Base-by-base conservation (phyloP, 2,797 vertebrate species). In the Leptodactylus fallax region DNA sequence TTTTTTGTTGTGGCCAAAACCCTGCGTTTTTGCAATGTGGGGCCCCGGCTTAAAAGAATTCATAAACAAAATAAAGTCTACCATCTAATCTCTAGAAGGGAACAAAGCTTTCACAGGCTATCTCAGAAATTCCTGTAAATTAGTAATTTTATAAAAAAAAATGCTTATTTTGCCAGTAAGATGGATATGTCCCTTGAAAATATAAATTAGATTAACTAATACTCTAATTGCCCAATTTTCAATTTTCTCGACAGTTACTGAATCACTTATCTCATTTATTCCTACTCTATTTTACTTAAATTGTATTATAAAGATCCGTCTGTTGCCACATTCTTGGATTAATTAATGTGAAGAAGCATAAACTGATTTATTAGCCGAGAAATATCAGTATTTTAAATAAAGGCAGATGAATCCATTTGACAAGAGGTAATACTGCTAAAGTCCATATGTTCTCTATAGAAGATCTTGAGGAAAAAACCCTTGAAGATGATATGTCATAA, bases 201-300 rank as follows among this genome's bases (percentile, higher is more conserved):
- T 45, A 63, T 51, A 27, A 85, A 85, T 78, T 78, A 78, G 58
- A 77, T 78, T 78, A 85, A 79, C 72, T 85, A 72, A 79, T 78
- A 85, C 74, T 61, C 13, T 85, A 85, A 78, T 85, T 85, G 77
- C n/a, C 23, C 72, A 65, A 79, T 85, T 27, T 77, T 47, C 21
- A 49, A 19, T 74, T 21, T 78, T 61, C 25, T 45, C 10, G 36
- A 80, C 78, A 60, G 55, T 80, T 61, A 80, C 9, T 60, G 27
- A 58, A 60, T 60, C 78, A 80, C 36, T 78, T 85, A 60, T 63
- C 56, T 85, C 74, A 85, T 51, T 85, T 65, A 65, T 58, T 69
- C 21, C 45, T 36, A 51, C 69, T 61, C 23, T 53, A 77, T 61
- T 19, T 3, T 58, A 49, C 27, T 47, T 77, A 77, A 77, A 85